These are phyloP conservation scores for Anser cygnoides DNA, from an alignment of 2,113 vertebrate species.

Conservation along the genomic window DNA sequence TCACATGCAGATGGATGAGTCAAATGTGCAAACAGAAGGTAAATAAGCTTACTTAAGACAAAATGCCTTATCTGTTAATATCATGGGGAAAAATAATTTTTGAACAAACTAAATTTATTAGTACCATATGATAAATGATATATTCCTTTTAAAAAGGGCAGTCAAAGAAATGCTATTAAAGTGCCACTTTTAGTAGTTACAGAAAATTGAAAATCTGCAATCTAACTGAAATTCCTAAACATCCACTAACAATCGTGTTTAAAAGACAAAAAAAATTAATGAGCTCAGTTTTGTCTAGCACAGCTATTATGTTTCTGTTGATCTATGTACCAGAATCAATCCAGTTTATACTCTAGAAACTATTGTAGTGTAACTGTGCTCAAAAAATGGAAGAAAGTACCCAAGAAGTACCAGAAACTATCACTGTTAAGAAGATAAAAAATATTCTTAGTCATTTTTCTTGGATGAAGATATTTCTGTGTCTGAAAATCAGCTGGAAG, in stretches of 20 bases:
- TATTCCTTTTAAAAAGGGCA: not conserved
- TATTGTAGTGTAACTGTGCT: not conserved
- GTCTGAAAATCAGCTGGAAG: not conserved
- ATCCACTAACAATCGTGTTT: not conserved
- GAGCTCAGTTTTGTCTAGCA: not conserved
- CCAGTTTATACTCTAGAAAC: not conserved
- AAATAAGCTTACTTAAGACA: not conserved
- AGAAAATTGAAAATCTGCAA: not conserved
- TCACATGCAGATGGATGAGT: not conserved
- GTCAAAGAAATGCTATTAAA: not conserved
- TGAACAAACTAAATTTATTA: not conserved
- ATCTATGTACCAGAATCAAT: not conserved
- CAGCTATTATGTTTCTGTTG: not conserved
- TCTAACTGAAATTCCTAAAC: not conserved
- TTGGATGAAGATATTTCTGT: not conserved
- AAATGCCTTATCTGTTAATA: not conserved
- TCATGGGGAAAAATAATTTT: not conserved
- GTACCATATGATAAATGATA: not conserved
- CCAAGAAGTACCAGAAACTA: not conserved
- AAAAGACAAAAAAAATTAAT: not conserved
- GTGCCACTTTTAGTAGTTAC: not conserved
- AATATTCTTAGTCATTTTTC: not conserved
- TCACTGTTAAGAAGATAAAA: not conserved
- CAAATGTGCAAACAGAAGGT: slow-evolving; percentile 53
- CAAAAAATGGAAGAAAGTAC: not conserved